These are phyloP conservation scores for Lamproptera curius DNA, from an alignment of 2,888 invertebrate species.

Conservation along the genomic window DNA sequence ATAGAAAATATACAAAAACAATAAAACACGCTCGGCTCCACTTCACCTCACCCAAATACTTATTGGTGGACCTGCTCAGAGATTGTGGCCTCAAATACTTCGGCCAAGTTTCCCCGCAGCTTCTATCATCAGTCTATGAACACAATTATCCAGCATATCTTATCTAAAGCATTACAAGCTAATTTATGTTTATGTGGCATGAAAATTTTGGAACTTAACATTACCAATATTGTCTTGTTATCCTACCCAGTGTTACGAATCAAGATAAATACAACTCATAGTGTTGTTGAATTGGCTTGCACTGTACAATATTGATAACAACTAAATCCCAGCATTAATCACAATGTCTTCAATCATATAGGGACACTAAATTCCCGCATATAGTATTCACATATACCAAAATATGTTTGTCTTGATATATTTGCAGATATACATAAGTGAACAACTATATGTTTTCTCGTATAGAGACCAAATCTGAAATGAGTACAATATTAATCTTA, in stretches of 20 bases:
- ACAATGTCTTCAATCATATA: conserved; percentile 48
- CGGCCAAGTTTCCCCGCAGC: conserved; percentile 11
- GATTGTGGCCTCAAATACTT: not conserved
- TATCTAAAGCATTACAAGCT: conserved; percentile 77
- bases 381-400: conserved; percentile 76
- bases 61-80: conserved; percentile 1
- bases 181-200: conserved; percentile 74
- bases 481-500: too few species aligned
- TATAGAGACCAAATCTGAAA: too few species aligned
- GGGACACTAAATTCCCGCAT: conserved; percentile 56
- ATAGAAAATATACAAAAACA: conserved; percentile 63
- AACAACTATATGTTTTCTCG: too few species aligned
- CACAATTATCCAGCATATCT: conserved; percentile 76
- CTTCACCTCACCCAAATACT: conserved; percentile 29
- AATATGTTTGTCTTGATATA: conserved; percentile 78
- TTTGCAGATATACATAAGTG: conserved; percentile 53
- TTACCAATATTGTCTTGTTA: conserved; percentile 43
- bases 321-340: conserved; percentile 57
- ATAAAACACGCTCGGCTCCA: conserved; percentile 36
- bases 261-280: conserved; percentile 24
- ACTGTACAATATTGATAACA: conserved; percentile 45
- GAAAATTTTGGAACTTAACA: conserved; percentile 62
- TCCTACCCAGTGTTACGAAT: not conserved
- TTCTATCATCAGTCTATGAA: conserved; percentile 68
- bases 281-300: conserved; percentile 19